Percentiles rank a stretch among this genome's conserved stretches.
These are phyloP conservation scores for Smittia aterrima DNA, from an alignment of 2,888 invertebrate genomes.

Conservation along the genomic window DNA sequence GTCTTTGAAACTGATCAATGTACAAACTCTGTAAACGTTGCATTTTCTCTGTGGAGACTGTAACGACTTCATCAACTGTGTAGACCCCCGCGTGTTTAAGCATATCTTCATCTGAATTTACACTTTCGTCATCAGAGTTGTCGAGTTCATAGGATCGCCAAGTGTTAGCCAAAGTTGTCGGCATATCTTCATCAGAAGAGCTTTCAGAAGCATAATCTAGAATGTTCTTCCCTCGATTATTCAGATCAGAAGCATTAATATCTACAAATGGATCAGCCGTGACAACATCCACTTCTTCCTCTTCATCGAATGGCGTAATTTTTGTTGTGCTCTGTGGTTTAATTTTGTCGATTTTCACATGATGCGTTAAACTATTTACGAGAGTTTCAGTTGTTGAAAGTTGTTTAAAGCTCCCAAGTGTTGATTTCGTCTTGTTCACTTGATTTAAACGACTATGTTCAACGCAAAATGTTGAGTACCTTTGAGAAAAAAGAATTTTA, in stretches of 20 bases:
- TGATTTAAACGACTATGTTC: constrained; percentile 69
- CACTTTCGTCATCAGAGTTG: constrained; percentile 74
- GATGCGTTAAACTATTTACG: constrained; percentile 64
- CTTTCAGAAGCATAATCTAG: constrained; percentile 74
- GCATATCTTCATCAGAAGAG: constrained; percentile 60
- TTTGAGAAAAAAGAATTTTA: not conserved
- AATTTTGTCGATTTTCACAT: constrained; percentile 55
- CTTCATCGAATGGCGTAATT: constrained; percentile 50
- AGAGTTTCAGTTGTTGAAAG: constrained; percentile 67
- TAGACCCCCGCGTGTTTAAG: constrained; percentile 82
- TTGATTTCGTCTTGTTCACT: constrained; percentile 61
- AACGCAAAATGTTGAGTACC: constrained; percentile 60
- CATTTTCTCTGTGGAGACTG: constrained; percentile 71
- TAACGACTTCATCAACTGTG: constrained; percentile 83
- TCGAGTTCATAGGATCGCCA: constrained; percentile 65
- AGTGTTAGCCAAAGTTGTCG: constrained; percentile 61
- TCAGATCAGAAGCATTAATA: constrained; percentile 57
- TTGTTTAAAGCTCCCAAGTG: constrained; percentile 60
- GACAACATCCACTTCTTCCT: constrained; percentile 55
- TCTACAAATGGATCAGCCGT: constrained; percentile 63
- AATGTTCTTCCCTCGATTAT: constrained; percentile 59
- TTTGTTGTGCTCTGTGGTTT: constrained; percentile 46
- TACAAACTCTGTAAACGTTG: constrained; percentile 77
- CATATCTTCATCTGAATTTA: constrained; percentile 58
- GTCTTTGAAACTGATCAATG: constrained; percentile 73